These are phyloP conservation scores for Eupithecia insigniata DNA, from an alignment of 2,888 invertebrate genomes.

Conservation along the genomic window DNA sequence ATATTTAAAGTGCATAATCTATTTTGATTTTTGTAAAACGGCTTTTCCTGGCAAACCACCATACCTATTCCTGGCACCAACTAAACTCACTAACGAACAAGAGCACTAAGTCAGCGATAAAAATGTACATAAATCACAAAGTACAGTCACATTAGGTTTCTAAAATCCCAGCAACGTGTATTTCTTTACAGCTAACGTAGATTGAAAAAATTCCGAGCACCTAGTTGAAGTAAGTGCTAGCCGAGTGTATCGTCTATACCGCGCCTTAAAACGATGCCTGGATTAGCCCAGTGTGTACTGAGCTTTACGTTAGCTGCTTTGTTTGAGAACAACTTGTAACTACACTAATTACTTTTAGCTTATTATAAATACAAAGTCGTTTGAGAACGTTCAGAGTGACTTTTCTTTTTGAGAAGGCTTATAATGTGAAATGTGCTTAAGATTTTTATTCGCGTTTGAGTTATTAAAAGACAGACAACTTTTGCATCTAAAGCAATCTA, in stretches of 20 bases:
- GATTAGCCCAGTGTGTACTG: constrained; percentile 58
- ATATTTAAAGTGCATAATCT: not conserved
- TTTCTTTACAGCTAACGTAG: not conserved
- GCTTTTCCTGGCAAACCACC: not conserved
- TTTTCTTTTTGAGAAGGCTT: constrained; percentile 14
- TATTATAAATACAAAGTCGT: constrained; percentile 21
- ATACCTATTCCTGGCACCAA: not conserved
- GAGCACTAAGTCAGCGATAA: not conserved
- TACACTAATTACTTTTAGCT: constrained; percentile 47
- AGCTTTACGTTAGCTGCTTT: constrained; percentile 70
- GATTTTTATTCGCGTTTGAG: not conserved
- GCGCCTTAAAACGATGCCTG: constrained; percentile 11
- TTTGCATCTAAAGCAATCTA: not conserved
- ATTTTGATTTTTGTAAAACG: not conserved
- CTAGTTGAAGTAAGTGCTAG: not conserved
- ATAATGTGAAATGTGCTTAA: not conserved
- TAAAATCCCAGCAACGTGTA: not conserved
- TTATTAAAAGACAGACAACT: not conserved
- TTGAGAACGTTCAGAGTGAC: constrained; percentile 13
- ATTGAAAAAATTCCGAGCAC: not conserved
- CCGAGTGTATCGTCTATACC: not conserved
- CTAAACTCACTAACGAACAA: not conserved
- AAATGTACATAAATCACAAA: not conserved
- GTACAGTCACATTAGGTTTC: not conserved
- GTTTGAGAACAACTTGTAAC: constrained; percentile 55